Base-by-base conservation (phyloP, 2,888 invertebrate species). In the Drosophila barbarae region DNA sequence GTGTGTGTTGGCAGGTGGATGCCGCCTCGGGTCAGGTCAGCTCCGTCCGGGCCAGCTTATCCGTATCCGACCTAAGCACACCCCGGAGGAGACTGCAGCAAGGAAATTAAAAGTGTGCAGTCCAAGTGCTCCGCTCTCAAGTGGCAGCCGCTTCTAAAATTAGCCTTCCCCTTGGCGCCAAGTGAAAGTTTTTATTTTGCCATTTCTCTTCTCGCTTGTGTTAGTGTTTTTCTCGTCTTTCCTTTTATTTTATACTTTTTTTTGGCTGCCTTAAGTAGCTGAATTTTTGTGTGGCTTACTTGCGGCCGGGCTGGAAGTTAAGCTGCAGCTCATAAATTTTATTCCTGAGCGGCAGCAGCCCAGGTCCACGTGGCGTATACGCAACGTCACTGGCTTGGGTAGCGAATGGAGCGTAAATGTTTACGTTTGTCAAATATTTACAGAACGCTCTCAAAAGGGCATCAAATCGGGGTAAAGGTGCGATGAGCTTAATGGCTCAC, bases 271-370 rank as follows among this genome's bases (percentile, higher is more conserved):
- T 32, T 61, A 41, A 61, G 61, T 50, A 61, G 63, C 41, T 12
- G 38, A 21, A 63, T 63, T 65, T 39, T 41, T 65, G 41, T 53
- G 64, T 32, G 65, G 64, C 52, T 47, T 49, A 39, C 46, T 42
- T 64, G 41, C 38, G 54, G 49, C 21, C 42, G 64, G 36, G 36
- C 50, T 56, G 42, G 38, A 63, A 63, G 63, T 63, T 70, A 69
- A 69, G 69, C 52, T 50, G 53, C 53, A 64, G 61, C 65, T 76
- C 72, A 76, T 82, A 79, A 80, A 83, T 74, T 80, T 63, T 35
- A 72, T 60, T 68, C 41, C 41, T 26, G 6, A 12, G 39, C 39
- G 13, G 21, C 39, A 38, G 38, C 38, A 38, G 41, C 23, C 39
- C 21, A 74, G 70, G 68, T n/a, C 8, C 28, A 30, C 36, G n/a